These are phyloP conservation scores for Eumacrocentrus americanus DNA, from an alignment of 2,888 invertebrate species.

Conservation along the genomic window DNA sequence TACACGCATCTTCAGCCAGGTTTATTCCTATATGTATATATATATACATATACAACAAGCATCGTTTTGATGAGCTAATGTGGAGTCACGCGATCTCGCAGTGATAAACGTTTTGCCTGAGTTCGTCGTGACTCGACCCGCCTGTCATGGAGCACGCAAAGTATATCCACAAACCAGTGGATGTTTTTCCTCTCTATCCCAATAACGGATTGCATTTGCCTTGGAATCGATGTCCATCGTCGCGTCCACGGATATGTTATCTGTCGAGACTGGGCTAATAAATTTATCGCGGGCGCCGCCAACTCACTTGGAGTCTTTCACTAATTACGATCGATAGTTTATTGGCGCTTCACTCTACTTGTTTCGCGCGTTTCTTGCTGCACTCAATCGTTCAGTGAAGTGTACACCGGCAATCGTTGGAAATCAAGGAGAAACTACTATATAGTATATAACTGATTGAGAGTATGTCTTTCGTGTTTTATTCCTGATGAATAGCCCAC, in stretches of 20 bases:
- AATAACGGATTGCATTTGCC: constrained; percentile 31
- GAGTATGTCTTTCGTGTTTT: background rate
- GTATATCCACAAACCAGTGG: constrained; percentile 18
- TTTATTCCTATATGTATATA: too few relatives aligned
- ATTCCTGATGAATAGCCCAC: background rate
- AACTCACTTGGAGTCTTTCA: constrained; percentile 31
- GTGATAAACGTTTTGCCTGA: constrained; percentile 38
- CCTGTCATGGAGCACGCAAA: constrained; percentile 39
- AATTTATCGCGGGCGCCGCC: constrained; percentile 33
- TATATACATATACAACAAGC: constrained; percentile 23
- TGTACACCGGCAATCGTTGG: too few relatives aligned
- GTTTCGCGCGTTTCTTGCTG: background rate
- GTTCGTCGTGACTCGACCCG: constrained; percentile 29
- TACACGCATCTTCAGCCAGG: too few relatives aligned
- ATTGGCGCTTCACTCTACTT: constrained; percentile 24
- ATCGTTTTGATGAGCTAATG: constrained; percentile 32
- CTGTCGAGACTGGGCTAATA: constrained; percentile 19
- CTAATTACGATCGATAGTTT: constrained; percentile 39
- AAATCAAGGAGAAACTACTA: too few relatives aligned
- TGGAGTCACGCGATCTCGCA: constrained; percentile 38
- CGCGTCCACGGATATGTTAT: background rate
- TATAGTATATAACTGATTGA: too few relatives aligned
- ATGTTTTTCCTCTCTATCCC: constrained; percentile 9
- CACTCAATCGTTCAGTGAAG: too few relatives aligned
- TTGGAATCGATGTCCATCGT: constrained; percentile 28